phyloP scores from a whole-genome alignment of 2,113 vertebrate species.

The Engraulis encrasicolus region DNA sequence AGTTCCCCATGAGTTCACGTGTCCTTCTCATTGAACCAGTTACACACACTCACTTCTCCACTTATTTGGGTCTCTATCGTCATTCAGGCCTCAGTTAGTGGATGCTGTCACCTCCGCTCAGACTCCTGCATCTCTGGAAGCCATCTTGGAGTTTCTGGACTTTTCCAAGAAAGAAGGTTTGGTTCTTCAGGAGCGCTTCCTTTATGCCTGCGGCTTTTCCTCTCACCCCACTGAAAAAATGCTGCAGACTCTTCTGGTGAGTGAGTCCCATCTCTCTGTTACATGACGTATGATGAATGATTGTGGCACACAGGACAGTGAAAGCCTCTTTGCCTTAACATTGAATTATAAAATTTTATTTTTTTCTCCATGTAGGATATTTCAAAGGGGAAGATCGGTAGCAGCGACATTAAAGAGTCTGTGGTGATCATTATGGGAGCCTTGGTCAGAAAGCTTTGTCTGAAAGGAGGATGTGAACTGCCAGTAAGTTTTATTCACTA shows the following conservation, averaged over 20 bases:
- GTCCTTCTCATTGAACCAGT: no score
- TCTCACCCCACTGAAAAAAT: conserved; percentile 88
- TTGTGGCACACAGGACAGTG: no score
- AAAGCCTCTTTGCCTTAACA: no score
- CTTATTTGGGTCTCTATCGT: no score
- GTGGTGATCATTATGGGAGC: conserved; percentile 91
- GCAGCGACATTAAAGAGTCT: conserved; percentile 88
- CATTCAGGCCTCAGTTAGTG: conserved; percentile 88
- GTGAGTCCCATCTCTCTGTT: conserved; percentile 48
- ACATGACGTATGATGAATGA: no score
- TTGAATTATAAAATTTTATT: no score
- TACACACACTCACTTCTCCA: no score
- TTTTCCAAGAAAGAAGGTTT: conserved; percentile 83
- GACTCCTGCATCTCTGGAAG: conserved; percentile 85
- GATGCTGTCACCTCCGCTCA: conserved; percentile 92
- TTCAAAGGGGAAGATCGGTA: conserved; percentile 83
- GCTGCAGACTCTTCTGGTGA: conserved; percentile 86
- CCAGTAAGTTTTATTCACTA: conserved; percentile 79
- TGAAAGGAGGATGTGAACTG: conserved; percentile 84
- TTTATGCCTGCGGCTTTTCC: conserved; percentile 93
- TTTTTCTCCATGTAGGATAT: conserved; percentile 80
- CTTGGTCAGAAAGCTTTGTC: conserved; percentile 86
- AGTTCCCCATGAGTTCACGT: no score
- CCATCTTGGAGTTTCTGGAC: conserved; percentile 89
- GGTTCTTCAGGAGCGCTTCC: conserved; percentile 90